phyloP scores from a whole-genome alignment of 2,888 invertebrate species.

The Athrips mouffetella region DNA sequence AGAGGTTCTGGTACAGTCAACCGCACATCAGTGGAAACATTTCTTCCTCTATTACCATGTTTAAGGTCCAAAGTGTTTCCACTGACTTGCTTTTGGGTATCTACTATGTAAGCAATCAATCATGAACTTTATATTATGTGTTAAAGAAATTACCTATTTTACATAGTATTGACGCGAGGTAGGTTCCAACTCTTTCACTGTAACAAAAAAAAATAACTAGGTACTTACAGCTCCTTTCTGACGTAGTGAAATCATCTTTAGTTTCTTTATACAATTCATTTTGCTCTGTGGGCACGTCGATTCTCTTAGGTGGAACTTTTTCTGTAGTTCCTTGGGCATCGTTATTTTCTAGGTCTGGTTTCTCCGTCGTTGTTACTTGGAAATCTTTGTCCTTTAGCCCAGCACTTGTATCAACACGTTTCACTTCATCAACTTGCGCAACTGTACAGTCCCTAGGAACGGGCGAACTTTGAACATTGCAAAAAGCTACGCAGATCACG shows the following conservation, averaged over 20 bases:
- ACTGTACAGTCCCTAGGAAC: constrained; percentile 37
- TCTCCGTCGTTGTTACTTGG: background rate
- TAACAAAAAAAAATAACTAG: no score
- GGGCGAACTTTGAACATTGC: constrained; percentile 30
- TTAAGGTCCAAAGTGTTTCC: no score
- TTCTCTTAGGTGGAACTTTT: background rate
- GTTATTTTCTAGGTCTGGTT: constrained; percentile 16
- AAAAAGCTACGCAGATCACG: constrained; percentile 26
- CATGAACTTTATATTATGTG: no score
- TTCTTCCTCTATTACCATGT: no score
- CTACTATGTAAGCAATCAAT: no score
- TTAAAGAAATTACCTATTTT: no score
- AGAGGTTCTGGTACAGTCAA: no score
- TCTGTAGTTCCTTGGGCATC: background rate
- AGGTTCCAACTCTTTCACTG: no score
- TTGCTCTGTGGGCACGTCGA: no score
- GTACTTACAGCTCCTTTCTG: background rate
- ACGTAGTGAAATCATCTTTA: background rate
- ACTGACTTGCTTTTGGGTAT: no score
- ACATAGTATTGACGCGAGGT: no score
- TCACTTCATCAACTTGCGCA: constrained; percentile 26
- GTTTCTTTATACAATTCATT: background rate
- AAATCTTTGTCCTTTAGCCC: background rate
- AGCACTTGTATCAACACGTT: constrained; percentile 4
- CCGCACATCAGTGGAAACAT: no score